phyloP scores from a whole-genome alignment of 2,888 invertebrate genomes.

The Drosophila infuscata region DNA sequence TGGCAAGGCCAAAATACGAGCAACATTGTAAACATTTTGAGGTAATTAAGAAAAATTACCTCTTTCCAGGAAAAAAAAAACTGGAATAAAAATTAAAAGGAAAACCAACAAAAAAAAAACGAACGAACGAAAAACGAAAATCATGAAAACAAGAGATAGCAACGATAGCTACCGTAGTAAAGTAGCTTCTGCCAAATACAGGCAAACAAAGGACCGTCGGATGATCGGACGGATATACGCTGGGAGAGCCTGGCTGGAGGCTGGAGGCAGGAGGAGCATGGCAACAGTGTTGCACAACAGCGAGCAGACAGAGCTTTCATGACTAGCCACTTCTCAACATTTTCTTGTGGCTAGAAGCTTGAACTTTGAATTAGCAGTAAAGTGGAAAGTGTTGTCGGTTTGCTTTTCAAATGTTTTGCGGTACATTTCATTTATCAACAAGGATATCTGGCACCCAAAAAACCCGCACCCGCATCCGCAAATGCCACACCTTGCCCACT shows the following conservation, averaged over 20 bases:
- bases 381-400: slow-evolving; percentile 81
- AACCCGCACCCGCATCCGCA: not conserved
- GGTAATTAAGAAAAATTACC: slow-evolving; percentile 81
- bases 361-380: slow-evolving; percentile 80
- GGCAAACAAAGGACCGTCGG: slow-evolving; percentile 45
- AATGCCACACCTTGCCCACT: slow-evolving; percentile 52
- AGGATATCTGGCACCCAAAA: slow-evolving; percentile 65
- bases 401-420: slow-evolving; percentile 80
- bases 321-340: slow-evolving; percentile 19
- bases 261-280: slow-evolving; percentile 2
- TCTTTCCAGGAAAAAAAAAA: slow-evolving; percentile 40
- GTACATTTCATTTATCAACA: slow-evolving; percentile 77
- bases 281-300: slow-evolving; percentile 35
- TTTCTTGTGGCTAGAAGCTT: slow-evolving; percentile 69
- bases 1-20: slow-evolving; percentile 59
- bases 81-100: slow-evolving; percentile 28
- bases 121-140: slow-evolving; percentile 17
- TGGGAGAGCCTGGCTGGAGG: not conserved
- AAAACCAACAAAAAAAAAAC: slow-evolving; percentile 17
- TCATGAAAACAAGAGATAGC: slow-evolving; percentile 46
- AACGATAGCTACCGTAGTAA: slow-evolving; percentile 61
- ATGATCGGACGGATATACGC: slow-evolving; percentile 12
- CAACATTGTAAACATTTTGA: slow-evolving; percentile 80
- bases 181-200: slow-evolving; percentile 49
- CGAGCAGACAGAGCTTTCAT: not conserved